Conservation (phyloP, 2,888 invertebrate species). For the Xestia rhomboidea region DNA sequence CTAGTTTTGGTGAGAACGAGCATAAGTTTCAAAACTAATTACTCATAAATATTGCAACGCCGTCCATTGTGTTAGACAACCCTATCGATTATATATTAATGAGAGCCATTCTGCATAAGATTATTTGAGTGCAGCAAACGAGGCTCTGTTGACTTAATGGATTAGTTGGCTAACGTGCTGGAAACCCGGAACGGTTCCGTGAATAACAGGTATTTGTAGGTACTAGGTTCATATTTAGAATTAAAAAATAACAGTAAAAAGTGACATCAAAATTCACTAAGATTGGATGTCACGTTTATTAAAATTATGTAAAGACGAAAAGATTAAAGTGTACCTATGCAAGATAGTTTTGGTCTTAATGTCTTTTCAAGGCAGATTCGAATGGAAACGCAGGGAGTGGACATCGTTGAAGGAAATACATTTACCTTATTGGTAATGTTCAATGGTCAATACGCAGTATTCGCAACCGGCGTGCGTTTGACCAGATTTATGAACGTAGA, state of each 20-base stretch:
- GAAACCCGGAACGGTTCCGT: slow-evolving; percentile 15
- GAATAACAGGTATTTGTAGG: background rate
- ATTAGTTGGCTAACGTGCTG: slow-evolving; percentile 47
- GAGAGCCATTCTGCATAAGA: slow-evolving; percentile 38
- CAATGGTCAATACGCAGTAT: too few species aligned
- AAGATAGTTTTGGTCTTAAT: too few species aligned
- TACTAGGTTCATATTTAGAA: background rate
- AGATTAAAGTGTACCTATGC: too few species aligned
- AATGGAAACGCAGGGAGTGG: too few species aligned
- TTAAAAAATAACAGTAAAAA: background rate
- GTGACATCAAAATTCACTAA: background rate
- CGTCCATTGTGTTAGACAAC: slow-evolving; percentile 18
- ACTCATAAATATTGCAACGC: background rate
- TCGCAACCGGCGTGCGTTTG: too few species aligned
- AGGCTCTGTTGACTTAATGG: slow-evolving; percentile 44
- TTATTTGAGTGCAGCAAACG: slow-evolving; percentile 51
- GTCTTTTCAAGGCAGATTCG: too few species aligned
- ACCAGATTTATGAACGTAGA: too few species aligned
- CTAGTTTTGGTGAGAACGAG: background rate
- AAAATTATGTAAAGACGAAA: too few species aligned
- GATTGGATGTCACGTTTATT: background rate
- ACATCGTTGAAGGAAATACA: too few species aligned
- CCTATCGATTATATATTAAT: slow-evolving; percentile 36
- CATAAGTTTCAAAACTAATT: background rate
- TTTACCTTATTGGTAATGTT: too few species aligned